Conservation (phyloP, 1,140 invertebrate genomes). For the Hycleus cichorii region DNA sequence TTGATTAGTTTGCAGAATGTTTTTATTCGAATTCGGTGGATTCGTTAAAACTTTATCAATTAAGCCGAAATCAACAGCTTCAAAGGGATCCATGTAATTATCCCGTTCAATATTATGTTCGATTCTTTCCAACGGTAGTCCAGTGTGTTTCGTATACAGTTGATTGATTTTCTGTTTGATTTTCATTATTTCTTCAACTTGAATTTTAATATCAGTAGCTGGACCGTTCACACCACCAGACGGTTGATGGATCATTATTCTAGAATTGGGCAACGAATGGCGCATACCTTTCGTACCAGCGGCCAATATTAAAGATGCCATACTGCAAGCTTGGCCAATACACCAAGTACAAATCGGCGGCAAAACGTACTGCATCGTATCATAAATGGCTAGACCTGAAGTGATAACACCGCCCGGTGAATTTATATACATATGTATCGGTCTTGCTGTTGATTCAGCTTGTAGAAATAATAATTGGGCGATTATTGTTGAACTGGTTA, state of each 20-base stretch:
- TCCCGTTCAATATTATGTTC: slow-evolving; percentile 86
- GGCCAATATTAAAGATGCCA: slow-evolving; percentile 89
- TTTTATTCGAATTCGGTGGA: slow-evolving; percentile 37
- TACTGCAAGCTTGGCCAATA: slow-evolving; percentile 93
- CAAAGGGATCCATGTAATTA: slow-evolving; percentile 83
- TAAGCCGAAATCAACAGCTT: slow-evolving; percentile 89
- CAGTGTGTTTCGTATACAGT: slow-evolving; percentile 91
- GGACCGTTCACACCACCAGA: slow-evolving; percentile 89
- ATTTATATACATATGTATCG: slow-evolving; percentile 72
- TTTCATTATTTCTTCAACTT: slow-evolving; percentile 94
- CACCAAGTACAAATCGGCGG: slow-evolving; percentile 72
- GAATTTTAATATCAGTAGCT: slow-evolving; percentile 96
- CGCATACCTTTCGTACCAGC: slow-evolving; percentile 56
- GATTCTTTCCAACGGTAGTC: slow-evolving; percentile 67
- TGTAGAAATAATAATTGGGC: slow-evolving; percentile 78
- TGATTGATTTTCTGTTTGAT: slow-evolving; percentile 84
- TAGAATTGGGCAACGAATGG: slow-evolving; percentile 91
- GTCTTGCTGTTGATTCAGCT: slow-evolving; percentile 63
- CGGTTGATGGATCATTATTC: slow-evolving; percentile 99
- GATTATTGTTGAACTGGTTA: slow-evolving; percentile 68
- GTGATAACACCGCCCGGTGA: slow-evolving; percentile 60
- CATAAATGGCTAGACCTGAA: slow-evolving; percentile 68
- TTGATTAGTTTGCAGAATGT: too few relatives aligned
- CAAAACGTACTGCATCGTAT: slow-evolving; percentile 71
- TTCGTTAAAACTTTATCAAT: slow-evolving; percentile 82